Conservation (phyloP, 2,888 invertebrate species). For the Trissolcus japonicus region DNA sequence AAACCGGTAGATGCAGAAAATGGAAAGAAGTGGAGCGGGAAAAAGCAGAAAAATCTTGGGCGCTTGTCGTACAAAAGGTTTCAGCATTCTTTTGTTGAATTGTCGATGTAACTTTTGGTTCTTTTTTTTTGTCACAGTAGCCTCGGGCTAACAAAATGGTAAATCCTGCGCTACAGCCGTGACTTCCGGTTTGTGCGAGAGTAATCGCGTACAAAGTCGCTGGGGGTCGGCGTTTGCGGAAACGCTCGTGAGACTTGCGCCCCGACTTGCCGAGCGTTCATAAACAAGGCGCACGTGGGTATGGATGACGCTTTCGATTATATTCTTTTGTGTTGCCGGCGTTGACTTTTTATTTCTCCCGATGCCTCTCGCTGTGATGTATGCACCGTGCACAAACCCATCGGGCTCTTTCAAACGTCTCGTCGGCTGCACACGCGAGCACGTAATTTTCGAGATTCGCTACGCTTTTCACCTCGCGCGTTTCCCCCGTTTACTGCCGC, state of each 20-base stretch:
- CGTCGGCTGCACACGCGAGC: slow-evolving; percentile 38
- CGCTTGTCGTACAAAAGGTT: slow-evolving; percentile 39
- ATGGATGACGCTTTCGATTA: slow-evolving; percentile 47
- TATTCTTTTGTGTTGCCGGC: slow-evolving; percentile 31
- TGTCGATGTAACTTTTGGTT: slow-evolving; percentile 48
- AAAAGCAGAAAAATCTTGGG: slow-evolving; percentile 35
- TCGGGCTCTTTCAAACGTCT: slow-evolving; percentile 13
- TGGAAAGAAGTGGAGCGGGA: slow-evolving; percentile 13
- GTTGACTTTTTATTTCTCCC: slow-evolving; percentile 36
- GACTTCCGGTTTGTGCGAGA: slow-evolving; percentile 44
- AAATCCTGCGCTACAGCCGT: slow-evolving; percentile 45
- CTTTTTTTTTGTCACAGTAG: neutral
- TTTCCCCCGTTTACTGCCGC: neutral
- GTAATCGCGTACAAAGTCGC: slow-evolving; percentile 50
- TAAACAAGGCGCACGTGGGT: slow-evolving; percentile 37
- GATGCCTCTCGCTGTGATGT: slow-evolving; percentile 29
- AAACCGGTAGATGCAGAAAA: slow-evolving; percentile 11
- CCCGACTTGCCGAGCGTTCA: slow-evolving; percentile 27
- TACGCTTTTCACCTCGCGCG: slow-evolving; percentile 34
- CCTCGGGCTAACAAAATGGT: slow-evolving; percentile 38
- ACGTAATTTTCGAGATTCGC: slow-evolving; percentile 46
- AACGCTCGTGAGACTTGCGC: slow-evolving; percentile 35
- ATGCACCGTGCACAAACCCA: slow-evolving; percentile 23
- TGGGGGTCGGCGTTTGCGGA: slow-evolving; percentile 32
- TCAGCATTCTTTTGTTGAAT: slow-evolving; percentile 42